These are phyloP conservation scores for Peribatodes rhomboidaria DNA, from an alignment of 2,888 invertebrate genomes.

Conservation along the genomic window DNA sequence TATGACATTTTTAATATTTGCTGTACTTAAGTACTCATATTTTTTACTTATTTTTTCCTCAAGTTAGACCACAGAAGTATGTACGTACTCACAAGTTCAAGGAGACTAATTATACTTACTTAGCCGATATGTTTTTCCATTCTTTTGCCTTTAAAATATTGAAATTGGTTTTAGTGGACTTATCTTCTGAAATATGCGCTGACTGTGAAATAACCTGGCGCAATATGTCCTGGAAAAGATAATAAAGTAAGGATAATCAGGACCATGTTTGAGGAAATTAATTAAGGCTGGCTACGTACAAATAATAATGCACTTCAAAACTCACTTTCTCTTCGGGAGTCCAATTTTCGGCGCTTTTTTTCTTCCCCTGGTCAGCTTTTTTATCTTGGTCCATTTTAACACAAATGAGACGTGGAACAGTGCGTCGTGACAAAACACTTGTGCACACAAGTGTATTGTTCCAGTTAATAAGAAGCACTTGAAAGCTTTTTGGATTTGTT, in stretches of 20 bases:
- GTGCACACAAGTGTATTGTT: no score
- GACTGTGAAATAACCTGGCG: not conserved
- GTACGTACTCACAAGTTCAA: not conserved
- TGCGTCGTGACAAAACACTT: no score
- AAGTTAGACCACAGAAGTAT: no score
- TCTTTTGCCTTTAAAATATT: not conserved
- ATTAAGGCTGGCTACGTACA: not conserved
- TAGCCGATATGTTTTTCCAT: not conserved
- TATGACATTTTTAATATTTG: not conserved
- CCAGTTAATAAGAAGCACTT: no score
- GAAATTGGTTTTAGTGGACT: not conserved
- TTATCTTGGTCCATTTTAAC: not conserved
- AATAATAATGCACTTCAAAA: not conserved
- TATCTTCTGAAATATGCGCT: not conserved
- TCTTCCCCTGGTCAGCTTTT: not conserved
- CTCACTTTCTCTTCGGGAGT: constrained; percentile 3
- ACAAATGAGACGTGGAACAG: not conserved
- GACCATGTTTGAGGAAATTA: not conserved
- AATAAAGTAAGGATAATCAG: not conserved
- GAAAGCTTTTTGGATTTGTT: no score
- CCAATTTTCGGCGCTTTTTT: constrained; percentile 3
- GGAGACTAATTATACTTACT: not conserved
- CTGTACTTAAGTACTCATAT: no score
- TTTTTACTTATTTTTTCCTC: no score
- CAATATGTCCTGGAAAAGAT: not conserved